Base-by-base conservation (phyloP, 1,140 invertebrate genomes). In the Orius insidiosus region DNA sequence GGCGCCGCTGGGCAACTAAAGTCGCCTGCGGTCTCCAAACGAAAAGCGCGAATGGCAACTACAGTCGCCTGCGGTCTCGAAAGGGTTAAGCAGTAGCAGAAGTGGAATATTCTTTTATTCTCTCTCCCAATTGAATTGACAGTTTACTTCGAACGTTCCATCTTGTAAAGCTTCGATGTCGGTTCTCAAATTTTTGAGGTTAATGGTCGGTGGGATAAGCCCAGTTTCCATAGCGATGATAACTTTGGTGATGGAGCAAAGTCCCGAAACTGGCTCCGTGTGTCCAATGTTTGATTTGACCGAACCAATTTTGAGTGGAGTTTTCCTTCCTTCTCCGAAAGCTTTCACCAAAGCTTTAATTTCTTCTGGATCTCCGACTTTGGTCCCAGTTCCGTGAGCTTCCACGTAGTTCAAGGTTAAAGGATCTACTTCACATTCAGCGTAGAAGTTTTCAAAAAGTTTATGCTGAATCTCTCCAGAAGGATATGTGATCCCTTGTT, bases 231-330 rank as follows among this genome's bases (percentile, higher is more conserved):
- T 80, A 1, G 76, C 69, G 46, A 85, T 68, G 4, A 85, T 50
- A 1, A 72, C 60, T 65, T 94, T 94, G 3, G 79, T 74, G 32
- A 94, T 55, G 1, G 84, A 81, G 59, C 82, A 86, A 0, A 86
- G 62, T 48, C 89, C 89, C 31, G 87, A 90, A 2, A 82, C 80
- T 5, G 87, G 79, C 63, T 97, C 93, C 1, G 83, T 73, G 60
- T 97, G 93, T 0, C 93, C 93, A 56, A 94, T 70, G 62, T 94
- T 95, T 0, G 88, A 89, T 59, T 97, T 97, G 1, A 92, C 70
- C 0, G 89, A 87, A 4, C 92, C 92, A 52, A 96, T 80, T 19
- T 72, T 61, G 0, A 97, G 64, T 0, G 89, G 84, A 1, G 63
- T 66, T 0, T 55, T 66, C 13, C 79, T 65, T 5, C 72, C 72